Evolutionary conservation across 2,888 invertebrate genomes (phyloP), one percentile per base, ranked within the genome.

Genomic region (Podabrus alpinus): DNA sequence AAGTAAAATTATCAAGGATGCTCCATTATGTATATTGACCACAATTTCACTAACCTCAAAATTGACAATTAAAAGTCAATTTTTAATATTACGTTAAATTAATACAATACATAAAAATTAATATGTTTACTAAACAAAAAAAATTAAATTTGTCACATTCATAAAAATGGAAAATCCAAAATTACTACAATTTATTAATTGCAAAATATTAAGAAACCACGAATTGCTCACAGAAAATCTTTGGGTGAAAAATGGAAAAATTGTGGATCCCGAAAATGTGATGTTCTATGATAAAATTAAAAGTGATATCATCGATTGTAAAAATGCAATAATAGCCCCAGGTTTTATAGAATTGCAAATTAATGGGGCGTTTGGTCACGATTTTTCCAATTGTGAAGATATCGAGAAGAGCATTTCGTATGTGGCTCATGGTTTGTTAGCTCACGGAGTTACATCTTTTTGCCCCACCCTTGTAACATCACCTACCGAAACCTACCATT

Each of bases 301-400:
- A 80, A 94, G 98, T 24, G 93, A 95, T 85, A 89, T 88, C 80
- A 89, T 95, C 69, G 94, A 99, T 86, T 98, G 98, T 84, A 86
- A 90, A 19, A 93, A 93, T 74, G 89, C 92, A 17, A 90, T 98
- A 71, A 93, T 99, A 78, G 92, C 96, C 17, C 97, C 99, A 7
- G 99, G 99, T 75, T 98, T 96, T 86, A 98, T 99, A 85, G 99
- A 99, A 87, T 89, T 98, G 67, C 99, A 99, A 89, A 95, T 99
- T 80, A 99, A 99, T 89, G 99, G 98, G 86, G 97, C 96, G 24
- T 97, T 94, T 89, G 98, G 98, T 16, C 90, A 95, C 75, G 98
- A 98, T 87, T 98, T 98, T 88, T 94, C 96, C 0, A 92, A 94
- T 83, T 89, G 89, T 13, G 90, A 92, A 15, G 90, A 92, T 80